Base-by-base conservation (phyloP, 2,113 vertebrate genomes). In the Sminthopsis crassicaudata region DNA sequence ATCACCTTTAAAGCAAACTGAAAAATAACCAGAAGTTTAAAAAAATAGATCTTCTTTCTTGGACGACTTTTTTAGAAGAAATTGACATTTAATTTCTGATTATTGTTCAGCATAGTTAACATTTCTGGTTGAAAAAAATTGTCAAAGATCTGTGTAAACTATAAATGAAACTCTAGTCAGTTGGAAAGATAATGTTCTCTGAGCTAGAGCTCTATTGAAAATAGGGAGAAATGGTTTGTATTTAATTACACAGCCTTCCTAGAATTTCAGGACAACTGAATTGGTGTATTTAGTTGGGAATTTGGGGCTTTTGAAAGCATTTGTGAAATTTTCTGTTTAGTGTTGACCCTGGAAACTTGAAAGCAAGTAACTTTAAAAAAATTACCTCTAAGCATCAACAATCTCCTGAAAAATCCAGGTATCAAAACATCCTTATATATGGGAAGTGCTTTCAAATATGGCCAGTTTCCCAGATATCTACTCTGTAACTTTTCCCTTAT, bases 121-220 rank as follows among this genome's bases (percentile, higher is more conserved):
- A 90, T 94, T 92, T 92, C 50, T 92, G 24, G 53, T 91, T 46
- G 91, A 76, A 89, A 88, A 53, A 55, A 88, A 57, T 92, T 93
- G 46, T 46, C 55, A 89, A 91, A 25, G 90, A 46, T 95, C 36
- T 92, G 46, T 51, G 46, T 52, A 27, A n/a, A 91, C 24, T 53
- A 2, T 84, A 84, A 76, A 46, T 48, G 53, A 30, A 48, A 48
- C 48, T 48, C 19, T 84, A 22, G 67, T 84, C 19, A 22, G n/a
- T 84, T 84, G 42, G 12, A 60, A 67, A 93, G 36, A n/a, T 16
- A 84, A 76, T 55, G 36, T 46, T 90, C 90, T 55, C 1, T 52
- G 51, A 93, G 26, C 30, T 36, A 9, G 46, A 14, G 46, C 26
- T 84, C n/a, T 76, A 14, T 76, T n/a, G 30, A 76, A 76, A 76